These are phyloP conservation scores for Drosophila tsacasi DNA, from an alignment of 1,140 invertebrate genomes.

Conservation along the genomic window DNA sequence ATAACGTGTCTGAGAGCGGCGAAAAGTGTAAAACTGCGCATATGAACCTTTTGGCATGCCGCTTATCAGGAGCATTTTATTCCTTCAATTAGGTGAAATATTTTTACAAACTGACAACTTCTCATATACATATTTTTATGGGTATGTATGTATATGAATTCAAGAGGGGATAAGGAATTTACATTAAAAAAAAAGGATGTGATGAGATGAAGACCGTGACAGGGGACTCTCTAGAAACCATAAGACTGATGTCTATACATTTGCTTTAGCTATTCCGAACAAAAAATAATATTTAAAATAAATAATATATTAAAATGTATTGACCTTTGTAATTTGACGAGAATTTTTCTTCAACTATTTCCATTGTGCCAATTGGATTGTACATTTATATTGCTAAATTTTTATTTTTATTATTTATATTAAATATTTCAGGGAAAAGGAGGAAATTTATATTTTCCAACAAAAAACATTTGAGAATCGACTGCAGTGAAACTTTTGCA, in stretches of 20 bases:
- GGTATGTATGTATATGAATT: not conserved
- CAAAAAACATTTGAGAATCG: not conserved
- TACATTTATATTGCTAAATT: too few relatives aligned
- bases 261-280: too few relatives aligned
- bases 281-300: too few relatives aligned
- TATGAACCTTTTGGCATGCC: conserved; percentile 21
- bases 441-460: not conserved
- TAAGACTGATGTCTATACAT: too few relatives aligned
- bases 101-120: not conserved
- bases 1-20: conserved; percentile 10
- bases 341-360: not conserved
- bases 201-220: not conserved
- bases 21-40: conserved; percentile 34
- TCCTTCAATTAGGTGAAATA: conserved; percentile 1
- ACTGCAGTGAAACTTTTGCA: not conserved
- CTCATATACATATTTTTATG: not conserved
- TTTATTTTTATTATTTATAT: too few relatives aligned
- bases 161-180: not conserved
- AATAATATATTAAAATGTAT: too few relatives aligned
- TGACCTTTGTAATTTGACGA: too few relatives aligned
- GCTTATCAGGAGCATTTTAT: conserved; percentile 8
- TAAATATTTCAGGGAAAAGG: too few relatives aligned
- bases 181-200: not conserved
- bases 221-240: too few relatives aligned
- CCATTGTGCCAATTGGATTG: conserved; percentile 7